Evolutionary conservation across 2,888 invertebrate genomes (phyloP).

Genomic region (Rhabditoides inermis): DNA sequence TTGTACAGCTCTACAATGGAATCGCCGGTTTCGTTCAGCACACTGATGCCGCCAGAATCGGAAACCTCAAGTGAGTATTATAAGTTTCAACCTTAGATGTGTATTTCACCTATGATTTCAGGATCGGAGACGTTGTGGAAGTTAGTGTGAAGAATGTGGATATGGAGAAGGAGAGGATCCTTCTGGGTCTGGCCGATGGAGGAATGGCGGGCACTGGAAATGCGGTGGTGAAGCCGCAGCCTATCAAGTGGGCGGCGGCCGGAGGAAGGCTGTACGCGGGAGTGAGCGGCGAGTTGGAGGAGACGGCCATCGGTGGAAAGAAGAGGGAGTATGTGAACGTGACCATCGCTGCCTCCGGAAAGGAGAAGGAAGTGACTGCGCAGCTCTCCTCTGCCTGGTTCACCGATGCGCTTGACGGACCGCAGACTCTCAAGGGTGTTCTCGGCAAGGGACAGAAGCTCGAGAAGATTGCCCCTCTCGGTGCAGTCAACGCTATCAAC

Average conservation of each 20-base stretch:
- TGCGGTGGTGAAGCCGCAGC: constrained; percentile 2
- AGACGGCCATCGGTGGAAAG: too few species aligned
- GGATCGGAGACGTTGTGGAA: constrained; percentile 9
- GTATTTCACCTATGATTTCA: constrained; percentile 2
- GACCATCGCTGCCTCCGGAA: too few species aligned
- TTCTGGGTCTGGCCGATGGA: constrained; percentile 3
- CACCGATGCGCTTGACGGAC: too few species aligned
- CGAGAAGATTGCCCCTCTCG: constrained; percentile 12
- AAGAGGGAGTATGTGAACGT: too few species aligned
- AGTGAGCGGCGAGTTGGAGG: too few species aligned
- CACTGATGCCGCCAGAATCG: not conserved
- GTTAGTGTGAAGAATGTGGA: constrained; percentile 16
- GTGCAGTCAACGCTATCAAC: constrained; percentile 12
- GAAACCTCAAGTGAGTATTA: not conserved
- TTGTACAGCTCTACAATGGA: constrained; percentile 32
- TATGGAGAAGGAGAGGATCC: constrained; percentile 4
- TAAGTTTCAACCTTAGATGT: not conserved
- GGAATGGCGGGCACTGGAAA: not conserved
- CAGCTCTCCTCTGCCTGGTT: too few species aligned
- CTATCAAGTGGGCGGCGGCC: too few species aligned
- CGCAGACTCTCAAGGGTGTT: constrained; percentile 10
- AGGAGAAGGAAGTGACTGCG: too few species aligned
- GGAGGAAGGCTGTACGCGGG: too few species aligned
- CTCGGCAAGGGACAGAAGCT: constrained; percentile 9
- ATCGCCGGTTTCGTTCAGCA: constrained; percentile 17